Percentiles rank a stretch among this genome's conserved stretches.
Evolutionary conservation across 2,888 invertebrate genomes (phyloP).

Genomic region (Nomada ferruginata): DNA sequence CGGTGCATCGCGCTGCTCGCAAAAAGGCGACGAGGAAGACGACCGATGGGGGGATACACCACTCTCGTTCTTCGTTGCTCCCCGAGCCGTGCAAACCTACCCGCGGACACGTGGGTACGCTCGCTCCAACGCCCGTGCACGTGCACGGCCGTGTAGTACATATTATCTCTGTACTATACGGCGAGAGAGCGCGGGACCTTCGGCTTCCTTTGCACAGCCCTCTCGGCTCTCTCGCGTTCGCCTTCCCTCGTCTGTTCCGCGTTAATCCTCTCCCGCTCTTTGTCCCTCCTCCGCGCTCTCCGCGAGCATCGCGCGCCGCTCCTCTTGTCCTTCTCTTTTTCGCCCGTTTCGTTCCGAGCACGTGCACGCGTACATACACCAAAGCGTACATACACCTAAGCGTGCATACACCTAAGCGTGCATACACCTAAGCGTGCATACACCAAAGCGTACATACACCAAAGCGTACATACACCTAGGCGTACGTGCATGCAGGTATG

Average conservation of each 20-base stretch:
- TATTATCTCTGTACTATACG: slow-evolving; percentile 61
- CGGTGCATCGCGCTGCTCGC: slow-evolving; percentile 33
- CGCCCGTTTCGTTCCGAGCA: neutral
- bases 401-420: too few species aligned
- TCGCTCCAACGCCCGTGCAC: slow-evolving; percentile 24
- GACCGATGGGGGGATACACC: slow-evolving; percentile 40
- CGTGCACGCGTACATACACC: too few species aligned
- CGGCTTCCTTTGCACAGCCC: slow-evolving; percentile 70
- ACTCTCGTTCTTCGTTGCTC: slow-evolving; percentile 27
- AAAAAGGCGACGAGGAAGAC: neutral
- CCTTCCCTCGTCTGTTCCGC: slow-evolving; percentile 58
- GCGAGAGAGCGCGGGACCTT: slow-evolving; percentile 69
- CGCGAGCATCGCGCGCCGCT: neutral
- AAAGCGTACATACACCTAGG: too few species aligned
- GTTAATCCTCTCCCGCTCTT: slow-evolving; percentile 34
- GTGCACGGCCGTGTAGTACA: slow-evolving; percentile 30
- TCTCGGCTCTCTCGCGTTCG: slow-evolving; percentile 58
- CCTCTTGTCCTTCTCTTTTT: neutral
- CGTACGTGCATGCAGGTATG: too few species aligned
- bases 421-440: too few species aligned
- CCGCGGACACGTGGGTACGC: slow-evolving; percentile 55
- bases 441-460: too few species aligned
- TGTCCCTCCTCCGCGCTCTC: slow-evolving; percentile 9
- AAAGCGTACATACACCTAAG: too few species aligned
- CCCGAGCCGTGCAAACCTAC: slow-evolving; percentile 33